phyloP scores from a whole-genome alignment of 2,797 vertebrate species.

The Cossypha niveicapilla region DNA sequence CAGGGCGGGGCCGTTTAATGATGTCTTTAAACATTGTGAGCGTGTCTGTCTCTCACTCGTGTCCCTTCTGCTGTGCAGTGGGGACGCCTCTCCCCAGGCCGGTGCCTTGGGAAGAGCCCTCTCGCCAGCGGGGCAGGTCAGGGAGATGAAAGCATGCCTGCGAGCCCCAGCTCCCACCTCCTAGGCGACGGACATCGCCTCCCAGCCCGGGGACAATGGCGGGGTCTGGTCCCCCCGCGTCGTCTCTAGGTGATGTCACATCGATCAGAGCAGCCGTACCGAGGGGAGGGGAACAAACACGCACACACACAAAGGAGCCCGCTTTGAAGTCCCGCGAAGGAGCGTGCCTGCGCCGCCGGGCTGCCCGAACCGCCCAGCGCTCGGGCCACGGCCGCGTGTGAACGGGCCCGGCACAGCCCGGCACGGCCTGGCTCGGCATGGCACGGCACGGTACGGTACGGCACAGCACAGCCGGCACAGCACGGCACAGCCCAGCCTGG shows the following conservation, averaged over 20 bases:
- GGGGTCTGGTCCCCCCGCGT: conserved; percentile 62
- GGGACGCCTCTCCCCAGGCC: conserved; percentile 54
- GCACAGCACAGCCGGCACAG: no score
- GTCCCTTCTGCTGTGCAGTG: conserved; percentile 67
- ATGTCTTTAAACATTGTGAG: conserved; percentile 35
- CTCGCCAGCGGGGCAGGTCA: conserved; percentile 70
- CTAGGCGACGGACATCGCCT: conserved; percentile 89
- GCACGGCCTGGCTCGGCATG: no score
- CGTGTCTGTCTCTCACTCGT: conserved; percentile 58
- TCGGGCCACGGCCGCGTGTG: neutral
- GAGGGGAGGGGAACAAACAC: conserved; percentile 43
- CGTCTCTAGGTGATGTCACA: conserved; percentile 74
- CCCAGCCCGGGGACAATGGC: conserved; percentile 83
- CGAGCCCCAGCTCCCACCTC: conserved; percentile 78
- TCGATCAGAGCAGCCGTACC: conserved; percentile 58
- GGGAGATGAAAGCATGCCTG: conserved; percentile 91
- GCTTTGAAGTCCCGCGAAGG: conserved; percentile 66
- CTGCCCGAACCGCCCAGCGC: neutral
- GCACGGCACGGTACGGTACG: no score
- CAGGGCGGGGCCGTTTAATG: neutral
- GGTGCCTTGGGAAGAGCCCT: conserved; percentile 55
- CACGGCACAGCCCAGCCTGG: no score
- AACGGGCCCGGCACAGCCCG: neutral
- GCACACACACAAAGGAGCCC: conserved; percentile 2
- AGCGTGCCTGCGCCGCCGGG: conserved; percentile 49